Conservation (phyloP, 2,888 invertebrate species). For the Drosophila stalkeri region DNA sequence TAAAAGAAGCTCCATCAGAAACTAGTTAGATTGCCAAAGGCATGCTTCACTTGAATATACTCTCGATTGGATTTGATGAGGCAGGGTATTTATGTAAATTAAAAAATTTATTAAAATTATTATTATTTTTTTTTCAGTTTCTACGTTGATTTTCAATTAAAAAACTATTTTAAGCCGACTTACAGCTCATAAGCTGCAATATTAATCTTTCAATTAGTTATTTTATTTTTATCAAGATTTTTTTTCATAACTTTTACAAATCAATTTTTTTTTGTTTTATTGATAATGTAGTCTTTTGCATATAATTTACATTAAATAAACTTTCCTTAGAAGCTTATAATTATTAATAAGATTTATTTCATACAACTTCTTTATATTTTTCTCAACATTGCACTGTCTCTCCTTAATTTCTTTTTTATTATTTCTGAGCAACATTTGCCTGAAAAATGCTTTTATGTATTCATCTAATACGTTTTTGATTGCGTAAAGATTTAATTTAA, state of each 20-base stretch:
- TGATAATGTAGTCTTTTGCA: not conserved
- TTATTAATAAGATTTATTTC: too few species aligned
- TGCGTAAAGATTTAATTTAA: too few species aligned
- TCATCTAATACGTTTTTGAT: not conserved
- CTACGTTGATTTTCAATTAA: not conserved
- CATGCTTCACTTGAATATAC: not conserved
- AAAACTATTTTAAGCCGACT: not conserved
- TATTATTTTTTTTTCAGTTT: not conserved
- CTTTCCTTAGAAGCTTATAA: too few species aligned
- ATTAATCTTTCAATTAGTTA: too few species aligned
- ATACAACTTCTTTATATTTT: not conserved
- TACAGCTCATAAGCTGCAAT: not conserved
- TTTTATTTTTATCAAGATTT: too few species aligned
- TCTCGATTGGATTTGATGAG: not conserved
- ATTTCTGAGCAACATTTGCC: too few species aligned
- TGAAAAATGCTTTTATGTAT: too few species aligned
- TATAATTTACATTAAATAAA: not conserved
- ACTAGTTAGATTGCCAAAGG: not conserved
- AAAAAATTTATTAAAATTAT: not conserved
- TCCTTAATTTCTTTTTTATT: too few species aligned
- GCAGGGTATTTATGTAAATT: not conserved
- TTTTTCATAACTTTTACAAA: not conserved
- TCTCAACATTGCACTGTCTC: not conserved
- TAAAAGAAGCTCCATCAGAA: slow-evolving; percentile 24
- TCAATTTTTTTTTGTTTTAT: not conserved